A percentile compares a stretch with the other conserved stretches of the same genome.
Evolutionary conservation across 2,113 vertebrate species (phyloP).

Genomic region (Hippocampus abdominalis): DNA sequence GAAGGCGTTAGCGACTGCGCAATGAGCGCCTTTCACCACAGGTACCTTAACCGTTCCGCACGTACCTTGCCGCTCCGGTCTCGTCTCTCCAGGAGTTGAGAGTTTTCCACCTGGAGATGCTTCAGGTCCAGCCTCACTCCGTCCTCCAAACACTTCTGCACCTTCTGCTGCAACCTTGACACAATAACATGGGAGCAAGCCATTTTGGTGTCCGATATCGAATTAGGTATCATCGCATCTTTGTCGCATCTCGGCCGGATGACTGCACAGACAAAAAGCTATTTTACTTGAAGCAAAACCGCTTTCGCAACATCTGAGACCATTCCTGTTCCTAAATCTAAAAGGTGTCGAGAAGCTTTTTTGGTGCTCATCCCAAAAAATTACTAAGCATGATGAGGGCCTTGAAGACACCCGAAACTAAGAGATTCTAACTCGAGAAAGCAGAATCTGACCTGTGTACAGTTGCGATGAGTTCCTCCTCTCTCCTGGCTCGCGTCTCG

Average conservation of each 20-base stretch:
- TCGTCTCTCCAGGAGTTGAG: conserved; percentile 78
- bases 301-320: too few species aligned
- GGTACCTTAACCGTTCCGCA: background rate
- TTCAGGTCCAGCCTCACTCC: conserved; percentile 89
- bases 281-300: too few species aligned
- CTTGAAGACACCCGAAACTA: too few species aligned
- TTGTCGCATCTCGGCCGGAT: too few species aligned
- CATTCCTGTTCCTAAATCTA: too few species aligned
- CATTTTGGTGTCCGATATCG: background rate
- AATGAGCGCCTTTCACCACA: background rate
- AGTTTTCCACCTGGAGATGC: conserved; percentile 86
- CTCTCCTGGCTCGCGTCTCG: conserved; percentile 81
- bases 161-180: conserved; percentile 86
- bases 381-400: too few species aligned
- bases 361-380: too few species aligned
- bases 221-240: too few species aligned
- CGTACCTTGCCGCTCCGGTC: conserved; percentile 80
- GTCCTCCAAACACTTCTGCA: conserved; percentile 91
- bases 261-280: too few species aligned
- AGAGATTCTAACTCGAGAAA: background rate
- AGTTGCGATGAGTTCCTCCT: conserved; percentile 84
- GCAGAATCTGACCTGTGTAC: conserved; percentile 80
- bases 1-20: background rate
- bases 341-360: too few species aligned
- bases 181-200: background rate